A percentile compares a stretch with the other conserved stretches of the same genome.
These are phyloP conservation scores for Propithecus perrieri DNA, from an alignment of 2,797 vertebrate species.

Conservation along the genomic window DNA sequence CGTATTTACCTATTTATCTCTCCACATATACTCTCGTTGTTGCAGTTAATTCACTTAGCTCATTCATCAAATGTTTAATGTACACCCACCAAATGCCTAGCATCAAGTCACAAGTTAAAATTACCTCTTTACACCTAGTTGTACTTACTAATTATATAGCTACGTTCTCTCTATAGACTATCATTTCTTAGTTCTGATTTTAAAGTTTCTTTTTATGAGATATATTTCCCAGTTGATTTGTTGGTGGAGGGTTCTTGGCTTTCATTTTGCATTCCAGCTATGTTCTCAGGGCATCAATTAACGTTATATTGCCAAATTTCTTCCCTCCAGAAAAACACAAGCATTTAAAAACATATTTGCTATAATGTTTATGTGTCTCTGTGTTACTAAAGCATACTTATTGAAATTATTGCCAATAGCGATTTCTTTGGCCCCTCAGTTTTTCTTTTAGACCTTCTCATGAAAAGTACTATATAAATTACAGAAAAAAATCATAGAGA, in stretches of 20 bases:
- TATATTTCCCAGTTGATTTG: slow-evolving; percentile 70
- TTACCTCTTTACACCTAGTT: slow-evolving; percentile 56
- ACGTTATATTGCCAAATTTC: slow-evolving; percentile 75
- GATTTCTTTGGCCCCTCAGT: slow-evolving; percentile 64
- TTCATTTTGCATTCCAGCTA: slow-evolving; percentile 80
- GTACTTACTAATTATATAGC: slow-evolving; percentile 68
- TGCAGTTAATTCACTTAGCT: neutral
- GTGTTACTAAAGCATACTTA: slow-evolving; percentile 61
- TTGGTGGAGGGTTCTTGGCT: slow-evolving; percentile 68
- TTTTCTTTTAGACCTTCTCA: slow-evolving; percentile 74
- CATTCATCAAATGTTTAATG: slow-evolving; percentile 19
- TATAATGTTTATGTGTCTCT: slow-evolving; percentile 60
- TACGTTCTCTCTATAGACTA: slow-evolving; percentile 63
- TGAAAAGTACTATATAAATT: slow-evolving; percentile 68
- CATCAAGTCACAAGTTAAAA: neutral
- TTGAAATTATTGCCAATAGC: slow-evolving; percentile 54
- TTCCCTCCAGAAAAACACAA: slow-evolving; percentile 71
- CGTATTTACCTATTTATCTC: neutral
- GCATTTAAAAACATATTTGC: slow-evolving; percentile 65
- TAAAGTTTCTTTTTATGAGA: slow-evolving; percentile 73
- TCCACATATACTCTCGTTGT: neutral
- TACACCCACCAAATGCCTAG: neutral
- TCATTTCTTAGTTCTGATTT: slow-evolving; percentile 79
- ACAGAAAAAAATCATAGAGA: slow-evolving; percentile 1
- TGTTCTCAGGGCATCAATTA: slow-evolving; percentile 74